Evolutionary conservation across 2,888 invertebrate genomes (phyloP), one percentile per base, ranked within the genome.

Genomic region (Hirtodrosophila duncani): DNA sequence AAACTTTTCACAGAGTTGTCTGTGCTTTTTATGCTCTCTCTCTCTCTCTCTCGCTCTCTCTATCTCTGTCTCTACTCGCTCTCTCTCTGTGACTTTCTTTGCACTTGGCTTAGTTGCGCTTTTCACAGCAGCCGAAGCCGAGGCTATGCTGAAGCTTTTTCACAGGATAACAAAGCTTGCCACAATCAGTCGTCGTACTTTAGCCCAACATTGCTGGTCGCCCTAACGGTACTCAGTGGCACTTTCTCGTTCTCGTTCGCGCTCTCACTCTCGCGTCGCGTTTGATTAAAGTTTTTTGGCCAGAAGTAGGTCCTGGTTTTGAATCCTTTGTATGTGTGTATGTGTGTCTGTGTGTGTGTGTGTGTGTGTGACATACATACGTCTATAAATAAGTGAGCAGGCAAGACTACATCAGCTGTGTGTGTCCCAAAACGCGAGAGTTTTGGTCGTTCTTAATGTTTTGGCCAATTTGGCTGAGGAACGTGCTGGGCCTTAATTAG

Each of bases 101-200:
- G n/a, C n/a, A n/a, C n/a, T n/a, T n/a, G n/a, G 37, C 46, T 46
- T 27, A 29, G 59, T 61, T 63, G 69, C 70, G 58, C 78, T 53
- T 59, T 67, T 61, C 31, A 37, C 39, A 30, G 42, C 38, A 42
- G 27, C 26, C 31, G 41, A 16, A 23, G 14, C 21, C 24, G n/a
- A n/a, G n/a, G n/a, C n/a, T n/a, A n/a, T n/a, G n/a, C n/a, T n/a
- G n/a, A n/a, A 62, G 72, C 75, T 71, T 77, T 77, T 65, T 48
- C 75, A 53, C 81, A 79, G 75, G 75, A 77, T 77, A 77, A 77
- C 77, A 77, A 77, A 77, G 75, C 80, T 77, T 55, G 49, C 38
- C 51, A 17, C 81, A 75, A 79, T 79, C 75, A 81, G 77, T 75
- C 81, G 72, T 81, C 74, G 79, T 81, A 67, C 63, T 75, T 75